These are phyloP conservation scores for Andrena haemorrhoa DNA, from an alignment of 2,888 invertebrate genomes.

Conservation along the genomic window DNA sequence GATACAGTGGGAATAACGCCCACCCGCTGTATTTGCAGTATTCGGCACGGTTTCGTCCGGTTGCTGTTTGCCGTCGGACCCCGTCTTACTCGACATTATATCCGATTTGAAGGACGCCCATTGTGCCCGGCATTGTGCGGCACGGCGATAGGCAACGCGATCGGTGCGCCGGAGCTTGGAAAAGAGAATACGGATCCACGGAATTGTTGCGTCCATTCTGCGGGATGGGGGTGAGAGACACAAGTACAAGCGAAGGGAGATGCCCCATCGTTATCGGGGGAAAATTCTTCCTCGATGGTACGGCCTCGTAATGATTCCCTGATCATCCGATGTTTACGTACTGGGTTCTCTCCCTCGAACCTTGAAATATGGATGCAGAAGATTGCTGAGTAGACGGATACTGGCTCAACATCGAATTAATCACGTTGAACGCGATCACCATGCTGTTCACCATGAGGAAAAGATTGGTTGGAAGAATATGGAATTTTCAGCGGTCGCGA, in stretches of 20 bases:
- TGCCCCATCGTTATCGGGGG: no score
- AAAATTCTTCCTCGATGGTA: no score
- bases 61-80: constrained; percentile 68
- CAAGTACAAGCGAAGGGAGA: background rate
- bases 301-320: no score
- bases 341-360: no score
- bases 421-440: no score
- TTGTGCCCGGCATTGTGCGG: constrained; percentile 59
- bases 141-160: constrained; percentile 57
- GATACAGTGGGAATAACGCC: constrained; percentile 80
- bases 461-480: background rate
- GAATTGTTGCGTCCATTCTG: constrained; percentile 16
- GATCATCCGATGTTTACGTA: no score
- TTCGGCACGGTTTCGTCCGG: constrained; percentile 73
- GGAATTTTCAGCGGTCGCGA: background rate
- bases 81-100: constrained; percentile 71
- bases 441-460: no score
- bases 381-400: no score
- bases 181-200: constrained; percentile 15
- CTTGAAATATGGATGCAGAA: no score
- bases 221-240: background rate
- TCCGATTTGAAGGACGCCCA: constrained; percentile 72
- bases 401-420: no score
- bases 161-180: constrained; percentile 29
- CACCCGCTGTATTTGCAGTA: constrained; percentile 77